A percentile compares a stretch with the other conserved stretches of the same genome.
Evolutionary conservation across 1,140 invertebrate species (phyloP).

Genomic region (Achroia grisella): DNA sequence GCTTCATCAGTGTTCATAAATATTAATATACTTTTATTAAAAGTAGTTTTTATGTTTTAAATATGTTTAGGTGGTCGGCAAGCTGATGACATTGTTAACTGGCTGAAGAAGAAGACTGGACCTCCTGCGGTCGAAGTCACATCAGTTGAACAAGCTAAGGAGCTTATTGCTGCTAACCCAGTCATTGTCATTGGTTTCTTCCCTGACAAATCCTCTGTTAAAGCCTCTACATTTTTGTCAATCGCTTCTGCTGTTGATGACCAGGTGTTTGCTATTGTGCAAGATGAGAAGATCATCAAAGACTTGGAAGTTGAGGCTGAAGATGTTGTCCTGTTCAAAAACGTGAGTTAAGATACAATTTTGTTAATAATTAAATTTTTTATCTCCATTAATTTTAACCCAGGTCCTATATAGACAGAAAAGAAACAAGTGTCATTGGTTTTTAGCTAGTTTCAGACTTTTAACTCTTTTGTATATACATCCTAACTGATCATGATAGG

Average conservation of each 20-base stretch:
- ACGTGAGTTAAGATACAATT: slow-evolving; percentile 76
- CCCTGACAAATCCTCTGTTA: slow-evolving; percentile 85
- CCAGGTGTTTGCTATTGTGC: slow-evolving; percentile 90
- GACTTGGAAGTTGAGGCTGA: slow-evolving; percentile 84
- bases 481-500: too few relatives aligned
- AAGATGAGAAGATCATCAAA: slow-evolving; percentile 82
- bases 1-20: neutral
- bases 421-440: too few relatives aligned
- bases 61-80: slow-evolving; percentile 83
- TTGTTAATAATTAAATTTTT: too few relatives aligned
- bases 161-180: slow-evolving; percentile 86
- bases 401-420: too few relatives aligned
- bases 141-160: slow-evolving; percentile 87
- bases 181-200: slow-evolving; percentile 96
- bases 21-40: neutral
- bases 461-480: too few relatives aligned
- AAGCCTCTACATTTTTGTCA: slow-evolving; percentile 88
- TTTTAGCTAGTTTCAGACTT: too few relatives aligned
- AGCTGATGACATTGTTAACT: slow-evolving; percentile 93
- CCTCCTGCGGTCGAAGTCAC: slow-evolving; percentile 87
- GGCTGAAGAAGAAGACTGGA: slow-evolving; percentile 98
- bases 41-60: neutral
- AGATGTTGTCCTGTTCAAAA: slow-evolving; percentile 91
- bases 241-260: slow-evolving; percentile 90
- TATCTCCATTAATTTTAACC: too few relatives aligned